Base-by-base conservation (phyloP, 2,797 vertebrate genomes). In the Oryzias dopingdopingensis region DNA sequence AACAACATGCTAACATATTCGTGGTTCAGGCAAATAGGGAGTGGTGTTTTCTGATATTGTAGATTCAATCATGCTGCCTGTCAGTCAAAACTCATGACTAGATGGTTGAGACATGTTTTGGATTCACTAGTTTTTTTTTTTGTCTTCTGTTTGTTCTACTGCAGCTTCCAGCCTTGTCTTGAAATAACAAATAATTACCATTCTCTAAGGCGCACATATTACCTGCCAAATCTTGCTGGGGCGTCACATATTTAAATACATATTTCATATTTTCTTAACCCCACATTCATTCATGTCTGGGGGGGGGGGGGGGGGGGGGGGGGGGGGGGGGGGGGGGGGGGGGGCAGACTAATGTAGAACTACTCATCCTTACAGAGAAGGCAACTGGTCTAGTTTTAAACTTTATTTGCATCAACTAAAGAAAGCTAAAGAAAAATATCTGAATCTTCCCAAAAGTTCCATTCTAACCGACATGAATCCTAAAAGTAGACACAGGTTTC, bases 1-100 rank as follows among this genome's bases (percentile, higher is more conserved):
- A 89, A 90, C 85, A 88, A 84, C 81, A 83, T 69, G 81, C 86
- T 88, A 89, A 91, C 84, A 80, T 90, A 90, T 90, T 90, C 83
- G 81, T 37, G 72, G 81, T 55, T 86, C 61, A 52, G 83, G 65
- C 66, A 48, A 79, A 67, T 23, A 56, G 73, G 67, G 71, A 79
- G 79, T 50, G 72, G 72, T 69, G 82, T 76, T 82, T 84, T 86
- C 81, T 81, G 85, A 89, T 89, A 89, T 85, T 77, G 82, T 83
- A 89, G 88, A 91, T 88, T 83, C 86, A 87, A 90, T 92, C 87
- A 89, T 22, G 68, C 77, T 37, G 75, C 67, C 83, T 88, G 86
- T 89, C 90, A 91, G 79, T 91, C 89, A 89, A 78, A 82, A 46
- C 74, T 77, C 70, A 43, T 45, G 80, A 81, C 66, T 64, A 52